A percentile compares a stretch with the other conserved stretches of the same genome.
Evolutionary conservation across 2,113 vertebrate genomes (phyloP).

Genomic region (Nicator chloris): DNA sequence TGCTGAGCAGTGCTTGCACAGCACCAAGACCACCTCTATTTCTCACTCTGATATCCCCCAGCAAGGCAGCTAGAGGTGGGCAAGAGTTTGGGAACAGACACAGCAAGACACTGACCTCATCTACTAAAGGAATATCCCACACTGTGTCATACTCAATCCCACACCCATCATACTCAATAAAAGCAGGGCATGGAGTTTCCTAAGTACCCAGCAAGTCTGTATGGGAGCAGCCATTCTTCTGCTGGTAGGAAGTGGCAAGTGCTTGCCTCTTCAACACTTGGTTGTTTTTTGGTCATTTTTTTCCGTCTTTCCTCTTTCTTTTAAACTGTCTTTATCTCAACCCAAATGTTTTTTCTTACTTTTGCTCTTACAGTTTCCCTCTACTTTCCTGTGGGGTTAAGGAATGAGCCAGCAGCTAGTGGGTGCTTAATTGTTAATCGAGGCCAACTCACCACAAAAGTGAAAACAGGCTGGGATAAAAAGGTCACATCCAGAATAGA

Average conservation of each 20-base stretch:
- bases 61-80: accelerated
- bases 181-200: background rate
- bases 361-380: background rate
- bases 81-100: background rate
- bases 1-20: too few species aligned
- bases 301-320: background rate
- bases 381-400: background rate
- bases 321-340: background rate
- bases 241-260: background rate
- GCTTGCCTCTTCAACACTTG: background rate
- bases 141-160: background rate
- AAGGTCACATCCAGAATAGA: background rate
- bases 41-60: background rate
- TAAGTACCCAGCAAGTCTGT: background rate
- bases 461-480: background rate
- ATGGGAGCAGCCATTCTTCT: background rate
- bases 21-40: background rate
- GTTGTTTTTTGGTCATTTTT: background rate
- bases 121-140: background rate
- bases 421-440: background rate
- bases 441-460: background rate
- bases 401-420: background rate
- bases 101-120: background rate
- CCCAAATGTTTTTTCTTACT: background rate
- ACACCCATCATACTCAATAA: background rate